Evolutionary conservation across 2,888 invertebrate genomes (phyloP), one percentile per base, ranked within the genome.

Genomic region (Zonitis immaculata): DNA sequence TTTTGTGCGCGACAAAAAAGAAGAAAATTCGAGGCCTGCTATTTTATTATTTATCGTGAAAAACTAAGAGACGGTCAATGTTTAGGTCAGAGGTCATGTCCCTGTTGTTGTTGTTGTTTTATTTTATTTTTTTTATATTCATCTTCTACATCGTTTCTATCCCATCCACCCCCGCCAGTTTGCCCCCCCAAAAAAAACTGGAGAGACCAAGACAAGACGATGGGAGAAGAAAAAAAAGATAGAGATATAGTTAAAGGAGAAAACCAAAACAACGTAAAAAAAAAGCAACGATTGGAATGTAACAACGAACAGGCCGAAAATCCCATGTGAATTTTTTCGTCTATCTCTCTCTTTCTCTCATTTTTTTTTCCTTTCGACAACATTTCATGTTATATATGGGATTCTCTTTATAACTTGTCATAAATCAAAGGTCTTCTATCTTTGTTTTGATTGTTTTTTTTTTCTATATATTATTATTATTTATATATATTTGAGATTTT

Each of bases 251-350:
- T n/a, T n/a, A n/a, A n/a, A n/a, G n/a, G n/a, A n/a, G n/a, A n/a
- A n/a, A n/a, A n/a, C n/a, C n/a, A n/a, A n/a, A n/a, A n/a, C n/a
- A n/a, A n/a, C n/a, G n/a, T n/a, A n/a, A n/a, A n/a, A n/a, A n/a
- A n/a, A n/a, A n/a, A n/a, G n/a, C n/a, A n/a, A 32, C 32, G 32
- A 32, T 32, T 32, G 32, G 32, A 32, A 32, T 32, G 32, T 32
- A n/a, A n/a, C n/a, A 32, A 32, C 44, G 45, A 25, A 22, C 44
- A 14, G 46, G 20, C 46, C 42, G 16, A 35, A 42, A 28, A 49
- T 52, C 55, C 49, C 56, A 56, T 58, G 59, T 57, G 59, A 59
- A 59, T 54, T 56, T 56, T 47, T 45, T 46, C 49, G 51, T 46
- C 47, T 45, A 47, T 47, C 42, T 11, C 27, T 50, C 47, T 44